Conservation (phyloP, 2,888 invertebrate genomes). For the Venusia cambrica region DNA sequence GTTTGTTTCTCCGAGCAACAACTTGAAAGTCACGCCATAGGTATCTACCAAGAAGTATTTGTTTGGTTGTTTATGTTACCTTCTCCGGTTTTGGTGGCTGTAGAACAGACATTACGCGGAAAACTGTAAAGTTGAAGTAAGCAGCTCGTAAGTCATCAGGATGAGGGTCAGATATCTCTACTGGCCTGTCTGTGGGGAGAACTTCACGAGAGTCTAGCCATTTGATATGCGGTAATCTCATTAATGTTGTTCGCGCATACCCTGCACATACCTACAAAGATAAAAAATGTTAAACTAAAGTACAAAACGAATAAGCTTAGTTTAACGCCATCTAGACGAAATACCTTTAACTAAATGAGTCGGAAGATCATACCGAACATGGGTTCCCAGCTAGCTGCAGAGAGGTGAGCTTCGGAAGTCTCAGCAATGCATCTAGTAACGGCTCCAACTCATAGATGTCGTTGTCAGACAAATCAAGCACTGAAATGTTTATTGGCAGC, state of each 20-base stretch:
- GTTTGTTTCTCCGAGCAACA: too few relatives aligned
- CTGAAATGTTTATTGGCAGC: slow-evolving; percentile 47
- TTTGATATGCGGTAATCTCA: slow-evolving; percentile 57
- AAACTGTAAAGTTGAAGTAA: slow-evolving; percentile 69
- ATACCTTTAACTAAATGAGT: slow-evolving; percentile 15
- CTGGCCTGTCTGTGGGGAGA: slow-evolving; percentile 47
- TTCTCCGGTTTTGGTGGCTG: slow-evolving; percentile 77
- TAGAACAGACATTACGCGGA: slow-evolving; percentile 75
- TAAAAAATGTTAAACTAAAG: slow-evolving; percentile 4
- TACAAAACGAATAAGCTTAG: background rate
- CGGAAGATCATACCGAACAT: slow-evolving; percentile 68
- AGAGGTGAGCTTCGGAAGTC: slow-evolving; percentile 58
- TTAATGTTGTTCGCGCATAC: slow-evolving; percentile 67
- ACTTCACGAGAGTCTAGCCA: slow-evolving; percentile 78
- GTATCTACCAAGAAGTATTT: too few relatives aligned
- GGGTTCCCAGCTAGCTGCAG: slow-evolving; percentile 80
- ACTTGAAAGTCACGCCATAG: too few relatives aligned
- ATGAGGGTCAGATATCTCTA: slow-evolving; percentile 47
- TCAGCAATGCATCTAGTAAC: slow-evolving; percentile 54
- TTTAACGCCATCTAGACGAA: slow-evolving; percentile 46
- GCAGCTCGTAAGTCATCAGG: slow-evolving; percentile 59
- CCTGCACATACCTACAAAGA: slow-evolving; percentile 60
- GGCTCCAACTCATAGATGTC: slow-evolving; percentile 76
- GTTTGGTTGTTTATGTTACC: slow-evolving; percentile 34
- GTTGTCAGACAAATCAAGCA: slow-evolving; percentile 80